Evolutionary conservation across 1,140 invertebrate genomes (phyloP), one percentile per base, ranked within the genome.

Genomic region (Parasteatoda tepidariorum): DNA sequence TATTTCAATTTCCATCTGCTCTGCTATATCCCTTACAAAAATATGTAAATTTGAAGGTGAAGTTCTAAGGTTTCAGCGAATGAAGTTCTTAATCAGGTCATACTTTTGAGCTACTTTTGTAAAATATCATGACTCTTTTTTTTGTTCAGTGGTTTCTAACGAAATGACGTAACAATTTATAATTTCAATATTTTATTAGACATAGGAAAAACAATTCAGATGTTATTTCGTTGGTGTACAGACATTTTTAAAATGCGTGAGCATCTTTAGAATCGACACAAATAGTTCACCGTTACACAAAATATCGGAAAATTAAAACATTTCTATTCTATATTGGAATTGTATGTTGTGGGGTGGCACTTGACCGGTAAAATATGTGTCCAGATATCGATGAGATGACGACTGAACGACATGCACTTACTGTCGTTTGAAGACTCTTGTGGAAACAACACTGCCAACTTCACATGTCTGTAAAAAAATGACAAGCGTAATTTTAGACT

Each of bases 391-490:
- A 62, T 66, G 73, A 57, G 57, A 34, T 62, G 73, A 62, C 41
- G 26, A 26, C 34, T n/a, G 34, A 48, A n/a, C 13, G 15, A 13
- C n/a, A 26, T 28, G 7, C 15, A 15, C 57, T 34, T 57, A 82
- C 48, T 71, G 57, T 41, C 54, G 54, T 24, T 84, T 55, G 82
- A 75, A 84, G 26, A 75, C 15, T 62, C 82, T 66, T 11, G 82
- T 84, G 34, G 82, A 84, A 3, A 75, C 71, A 3, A 84, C 71
- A 30, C 7, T 13, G 1, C 71, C 82, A n/a, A 48, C 62, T 28
- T 61, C n/a, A 22, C 82, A 84, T 4, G 68, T n/a, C 82, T 84
- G 79, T 6, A 41, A 15, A 34, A 61, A 38, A 55, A 22, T 30
- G 18, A 15, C 48, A 48, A 22, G 24, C 26, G 13, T 24, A n/a